Evolutionary conservation across 1,140 invertebrate genomes (phyloP).

Genomic region (Pseudomyrmex cubaensis): DNA sequence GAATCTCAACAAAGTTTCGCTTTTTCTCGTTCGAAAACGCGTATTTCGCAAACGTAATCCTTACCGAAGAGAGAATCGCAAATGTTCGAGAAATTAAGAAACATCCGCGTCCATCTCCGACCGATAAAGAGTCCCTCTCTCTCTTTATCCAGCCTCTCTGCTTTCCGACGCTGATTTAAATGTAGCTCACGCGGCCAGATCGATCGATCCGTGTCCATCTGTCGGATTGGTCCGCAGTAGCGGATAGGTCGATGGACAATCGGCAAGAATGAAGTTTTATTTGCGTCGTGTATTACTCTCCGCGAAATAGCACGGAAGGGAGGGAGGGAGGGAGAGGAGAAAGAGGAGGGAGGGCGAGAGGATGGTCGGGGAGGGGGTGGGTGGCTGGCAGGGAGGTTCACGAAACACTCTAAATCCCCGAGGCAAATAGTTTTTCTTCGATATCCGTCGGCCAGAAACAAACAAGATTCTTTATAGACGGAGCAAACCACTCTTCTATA

Average conservation of each 20-base stretch:
- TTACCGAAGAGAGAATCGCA: not conserved
- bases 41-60: too few species aligned
- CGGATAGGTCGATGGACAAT: slow-evolving; percentile 68
- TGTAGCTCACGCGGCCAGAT: slow-evolving; percentile 61
- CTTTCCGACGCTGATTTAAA: slow-evolving; percentile 58
- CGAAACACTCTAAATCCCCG: slow-evolving; percentile 78
- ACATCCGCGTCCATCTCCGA: slow-evolving; percentile 8
- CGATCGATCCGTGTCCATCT: slow-evolving; percentile 71
- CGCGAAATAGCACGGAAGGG: slow-evolving; percentile 53
- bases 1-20: slow-evolving; percentile 37
- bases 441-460: slow-evolving; percentile 82
- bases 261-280: slow-evolving; percentile 77
- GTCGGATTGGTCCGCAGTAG: slow-evolving; percentile 64
- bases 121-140: not conserved
- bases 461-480: slow-evolving; percentile 84
- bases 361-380: not conserved
- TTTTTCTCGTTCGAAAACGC: too few species aligned
- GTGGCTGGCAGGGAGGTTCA: slow-evolving; percentile 14
- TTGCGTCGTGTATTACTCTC: slow-evolving; percentile 72
- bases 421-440: slow-evolving; percentile 82
- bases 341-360: not conserved
- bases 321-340: not conserved
- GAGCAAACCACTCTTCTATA: slow-evolving; percentile 81
- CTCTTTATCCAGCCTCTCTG: too few species aligned
- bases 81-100: slow-evolving; percentile 6